These are phyloP conservation scores for Zaprionus obscuricornis DNA, from an alignment of 2,888 invertebrate species.

Conservation along the genomic window DNA sequence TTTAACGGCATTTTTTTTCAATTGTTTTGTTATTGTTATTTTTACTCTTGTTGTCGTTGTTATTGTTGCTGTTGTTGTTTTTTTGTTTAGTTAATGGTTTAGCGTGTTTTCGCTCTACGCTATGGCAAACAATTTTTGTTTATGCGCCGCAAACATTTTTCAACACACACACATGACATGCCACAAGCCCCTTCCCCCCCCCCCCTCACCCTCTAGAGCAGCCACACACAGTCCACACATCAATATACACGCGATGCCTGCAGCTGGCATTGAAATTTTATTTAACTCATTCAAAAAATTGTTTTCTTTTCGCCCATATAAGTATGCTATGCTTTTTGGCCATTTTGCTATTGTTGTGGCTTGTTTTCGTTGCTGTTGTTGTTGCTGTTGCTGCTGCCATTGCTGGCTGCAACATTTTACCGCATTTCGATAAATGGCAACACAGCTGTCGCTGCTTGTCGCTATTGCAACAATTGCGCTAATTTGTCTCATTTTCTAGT, in stretches of 20 bases:
- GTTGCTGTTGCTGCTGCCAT: slow-evolving; percentile 28
- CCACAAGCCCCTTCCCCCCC: background rate
- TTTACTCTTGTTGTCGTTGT: slow-evolving; percentile 65
- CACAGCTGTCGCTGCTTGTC: slow-evolving; percentile 47
- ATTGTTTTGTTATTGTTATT: too few relatives aligned
- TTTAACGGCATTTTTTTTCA: too few relatives aligned
- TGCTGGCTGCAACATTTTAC: slow-evolving; percentile 52
- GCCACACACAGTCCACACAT: background rate
- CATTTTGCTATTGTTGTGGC: too few relatives aligned
- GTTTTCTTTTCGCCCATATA: slow-evolving; percentile 46
- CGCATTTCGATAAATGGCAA: slow-evolving; percentile 63
- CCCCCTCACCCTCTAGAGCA: background rate
- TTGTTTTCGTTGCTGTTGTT: slow-evolving; percentile 23
- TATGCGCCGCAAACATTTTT: slow-evolving; percentile 79
- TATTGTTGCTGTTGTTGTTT: slow-evolving; percentile 68
- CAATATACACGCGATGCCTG: slow-evolving; percentile 31
- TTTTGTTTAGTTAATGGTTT: slow-evolving; percentile 79
- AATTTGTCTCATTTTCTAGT: slow-evolving; percentile 64
- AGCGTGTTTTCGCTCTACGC: slow-evolving; percentile 65
- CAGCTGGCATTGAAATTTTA: slow-evolving; percentile 71
- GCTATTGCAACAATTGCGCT: slow-evolving; percentile 65
- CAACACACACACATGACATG: slow-evolving; percentile 32
- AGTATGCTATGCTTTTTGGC: slow-evolving; percentile 49
- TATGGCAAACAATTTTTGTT: slow-evolving; percentile 75
- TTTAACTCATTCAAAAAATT: slow-evolving; percentile 65